Conservation (phyloP, 2,113 vertebrate genomes). For the Noturus placidus region DNA sequence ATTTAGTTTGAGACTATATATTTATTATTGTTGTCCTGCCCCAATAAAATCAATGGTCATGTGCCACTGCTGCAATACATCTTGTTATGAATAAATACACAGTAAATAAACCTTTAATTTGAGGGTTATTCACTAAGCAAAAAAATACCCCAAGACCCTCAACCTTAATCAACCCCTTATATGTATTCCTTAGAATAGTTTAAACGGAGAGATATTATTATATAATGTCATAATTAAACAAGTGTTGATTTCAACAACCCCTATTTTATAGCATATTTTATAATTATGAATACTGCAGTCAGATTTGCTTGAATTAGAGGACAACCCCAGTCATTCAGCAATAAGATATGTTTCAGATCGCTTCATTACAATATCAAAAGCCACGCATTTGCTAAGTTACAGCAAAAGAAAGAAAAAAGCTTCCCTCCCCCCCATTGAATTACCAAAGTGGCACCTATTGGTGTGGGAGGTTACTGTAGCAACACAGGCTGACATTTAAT, state of each 20-base stretch:
- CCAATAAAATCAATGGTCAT: neutral
- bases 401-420: neutral
- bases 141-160: too few species aligned
- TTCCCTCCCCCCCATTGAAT: neutral
- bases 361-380: slow-evolving; percentile 22
- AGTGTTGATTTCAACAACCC: neutral
- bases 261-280: neutral
- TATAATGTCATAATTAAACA: neutral
- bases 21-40: neutral
- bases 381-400: neutral
- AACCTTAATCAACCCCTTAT: neutral
- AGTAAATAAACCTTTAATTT: neutral
- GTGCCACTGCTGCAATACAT: neutral
- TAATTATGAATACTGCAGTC: neutral
- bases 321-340: neutral
- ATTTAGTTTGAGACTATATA: neutral
- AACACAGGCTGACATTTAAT: neutral
- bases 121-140: too few species aligned
- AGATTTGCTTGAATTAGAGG: neutral
- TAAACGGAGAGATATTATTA: neutral
- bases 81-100: neutral
- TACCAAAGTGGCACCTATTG: slow-evolving; percentile 13
- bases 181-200: neutral
- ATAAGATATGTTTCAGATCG: slow-evolving; percentile 18
- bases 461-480: slow-evolving; percentile 26